phyloP scores from a whole-genome alignment of 1,140 invertebrate genomes.

The Eupeodes corollae region DNA sequence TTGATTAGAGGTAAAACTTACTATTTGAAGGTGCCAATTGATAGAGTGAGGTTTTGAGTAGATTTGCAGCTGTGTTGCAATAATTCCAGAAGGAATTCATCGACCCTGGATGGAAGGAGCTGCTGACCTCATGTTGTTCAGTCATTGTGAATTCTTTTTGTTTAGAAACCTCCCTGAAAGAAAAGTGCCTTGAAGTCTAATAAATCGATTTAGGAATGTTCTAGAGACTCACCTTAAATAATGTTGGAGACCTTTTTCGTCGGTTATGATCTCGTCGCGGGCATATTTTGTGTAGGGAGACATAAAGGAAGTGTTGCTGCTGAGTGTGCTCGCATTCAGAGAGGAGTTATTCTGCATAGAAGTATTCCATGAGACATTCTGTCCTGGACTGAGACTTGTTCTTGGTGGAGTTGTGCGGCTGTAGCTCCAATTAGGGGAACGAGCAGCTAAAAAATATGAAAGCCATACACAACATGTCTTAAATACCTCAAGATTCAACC shows the following conservation, averaged over 20 bases:
- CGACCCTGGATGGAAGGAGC: slow-evolving; percentile 12
- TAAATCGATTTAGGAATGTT: background rate
- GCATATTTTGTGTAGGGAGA: slow-evolving; percentile 28
- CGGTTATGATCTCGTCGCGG: slow-evolving; percentile 36
- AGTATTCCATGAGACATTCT: slow-evolving; percentile 16
- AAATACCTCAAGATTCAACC: background rate
- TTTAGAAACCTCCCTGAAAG: slow-evolving; percentile 11
- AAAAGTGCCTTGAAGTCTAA: slow-evolving; percentile 4
- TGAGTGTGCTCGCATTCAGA: slow-evolving; percentile 24
- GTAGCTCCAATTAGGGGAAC: slow-evolving; percentile 7
- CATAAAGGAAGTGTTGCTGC: slow-evolving; percentile 19
- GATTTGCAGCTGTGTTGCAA: slow-evolving; percentile 29
- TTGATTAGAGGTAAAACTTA: background rate
- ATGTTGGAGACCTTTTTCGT: slow-evolving; percentile 37
- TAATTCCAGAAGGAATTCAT: slow-evolving; percentile 35
- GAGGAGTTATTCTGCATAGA: slow-evolving; percentile 15
- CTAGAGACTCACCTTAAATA: slow-evolving; percentile 30
- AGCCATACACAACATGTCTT: background rate
- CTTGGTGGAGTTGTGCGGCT: slow-evolving; percentile 17
- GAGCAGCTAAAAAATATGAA: slow-evolving; percentile 2
- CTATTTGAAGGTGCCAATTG: slow-evolving; percentile 23
- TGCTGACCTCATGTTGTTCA: slow-evolving; percentile 13
- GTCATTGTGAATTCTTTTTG: slow-evolving; percentile 17
- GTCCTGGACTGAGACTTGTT: slow-evolving; percentile 17
- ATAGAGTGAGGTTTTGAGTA: slow-evolving; percentile 29